Evolutionary conservation across 2,797 vertebrate species (phyloP).

Genomic region (Thunnus albacares): DNA sequence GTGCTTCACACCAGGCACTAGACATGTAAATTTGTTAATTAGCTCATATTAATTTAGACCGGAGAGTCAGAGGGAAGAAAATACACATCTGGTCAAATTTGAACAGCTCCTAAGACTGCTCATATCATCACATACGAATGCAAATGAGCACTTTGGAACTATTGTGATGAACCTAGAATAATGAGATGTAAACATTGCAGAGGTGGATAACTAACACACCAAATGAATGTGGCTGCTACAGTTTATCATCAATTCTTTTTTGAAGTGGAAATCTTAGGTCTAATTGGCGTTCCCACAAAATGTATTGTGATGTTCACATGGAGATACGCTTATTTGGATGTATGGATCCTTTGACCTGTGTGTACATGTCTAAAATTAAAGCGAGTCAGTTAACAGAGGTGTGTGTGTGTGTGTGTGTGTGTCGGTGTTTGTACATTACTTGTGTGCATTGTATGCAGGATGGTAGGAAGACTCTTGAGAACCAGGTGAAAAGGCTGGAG

Average conservation of each 20-base stretch:
- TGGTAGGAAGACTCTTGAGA: constrained; percentile 97
- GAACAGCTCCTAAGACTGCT: constrained; percentile 25
- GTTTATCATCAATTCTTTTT: neutral
- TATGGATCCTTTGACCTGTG: neutral
- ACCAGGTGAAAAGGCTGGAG: constrained; percentile 97
- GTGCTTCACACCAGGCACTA: neutral
- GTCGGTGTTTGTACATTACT: constrained; percentile 14
- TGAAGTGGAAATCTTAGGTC: constrained; percentile 35
- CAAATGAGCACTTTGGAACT: constrained; percentile 33
- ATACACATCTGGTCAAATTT: constrained; percentile 15
- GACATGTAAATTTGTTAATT: constrained; percentile 20
- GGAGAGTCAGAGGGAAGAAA: constrained; percentile 13
- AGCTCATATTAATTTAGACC: constrained; percentile 5
- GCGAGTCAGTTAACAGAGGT: neutral
- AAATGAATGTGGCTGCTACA: constrained; percentile 12
- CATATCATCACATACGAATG: constrained; percentile 19
- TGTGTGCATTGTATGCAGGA: constrained; percentile 85
- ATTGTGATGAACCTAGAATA: constrained; percentile 36
- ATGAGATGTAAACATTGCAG: constrained; percentile 43
- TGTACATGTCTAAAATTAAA: neutral
- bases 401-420: neutral
- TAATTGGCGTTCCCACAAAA: constrained; percentile 16
- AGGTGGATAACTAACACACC: constrained; percentile 45
- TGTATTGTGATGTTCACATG: neutral
- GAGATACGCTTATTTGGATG: neutral